phyloP scores from a whole-genome alignment of 2,888 invertebrate genomes.

The Sthenelais limicola region DNA sequence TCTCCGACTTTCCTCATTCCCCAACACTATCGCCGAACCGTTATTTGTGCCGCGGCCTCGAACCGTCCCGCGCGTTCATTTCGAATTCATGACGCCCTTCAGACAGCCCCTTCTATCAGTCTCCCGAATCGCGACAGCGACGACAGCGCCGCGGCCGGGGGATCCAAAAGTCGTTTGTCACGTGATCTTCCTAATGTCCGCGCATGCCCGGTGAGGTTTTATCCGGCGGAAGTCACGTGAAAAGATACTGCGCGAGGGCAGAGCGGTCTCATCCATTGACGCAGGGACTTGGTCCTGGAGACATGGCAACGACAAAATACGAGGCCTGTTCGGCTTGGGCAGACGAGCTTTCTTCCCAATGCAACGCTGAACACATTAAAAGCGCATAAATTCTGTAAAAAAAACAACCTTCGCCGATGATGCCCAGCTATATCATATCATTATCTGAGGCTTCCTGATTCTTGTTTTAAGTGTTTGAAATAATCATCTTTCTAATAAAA shows the following conservation, averaged over 20 bases:
- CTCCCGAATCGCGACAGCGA: neutral
- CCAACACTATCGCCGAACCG: too few species aligned
- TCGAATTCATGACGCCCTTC: constrained; percentile 11
- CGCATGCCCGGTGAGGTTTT: constrained; percentile 27
- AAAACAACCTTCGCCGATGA: too few species aligned
- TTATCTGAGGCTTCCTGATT: too few species aligned
- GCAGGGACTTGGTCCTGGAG: too few species aligned
- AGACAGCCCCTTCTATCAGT: constrained; percentile 4
- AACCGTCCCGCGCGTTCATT: constrained; percentile 11
- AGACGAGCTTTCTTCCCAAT: too few species aligned
- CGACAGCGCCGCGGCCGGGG: constrained; percentile 28
- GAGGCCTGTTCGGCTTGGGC: too few species aligned
- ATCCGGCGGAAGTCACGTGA: constrained; percentile 35
- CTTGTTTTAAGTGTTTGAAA: too few species aligned
- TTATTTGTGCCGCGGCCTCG: constrained; percentile 4
- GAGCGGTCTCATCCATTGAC: constrained; percentile 25
- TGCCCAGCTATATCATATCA: too few species aligned
- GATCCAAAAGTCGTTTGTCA: constrained; percentile 33
- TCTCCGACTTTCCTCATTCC: too few species aligned
- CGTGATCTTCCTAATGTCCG: constrained; percentile 22
- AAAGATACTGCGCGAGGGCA: constrained; percentile 33
- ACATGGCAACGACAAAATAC: too few species aligned
- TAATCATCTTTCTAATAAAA: too few species aligned
- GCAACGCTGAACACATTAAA: constrained; percentile 31
- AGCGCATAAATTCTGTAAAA: constrained; percentile 31